Conservation (phyloP, 2,113 vertebrate genomes). For the Furnarius figulus region DNA sequence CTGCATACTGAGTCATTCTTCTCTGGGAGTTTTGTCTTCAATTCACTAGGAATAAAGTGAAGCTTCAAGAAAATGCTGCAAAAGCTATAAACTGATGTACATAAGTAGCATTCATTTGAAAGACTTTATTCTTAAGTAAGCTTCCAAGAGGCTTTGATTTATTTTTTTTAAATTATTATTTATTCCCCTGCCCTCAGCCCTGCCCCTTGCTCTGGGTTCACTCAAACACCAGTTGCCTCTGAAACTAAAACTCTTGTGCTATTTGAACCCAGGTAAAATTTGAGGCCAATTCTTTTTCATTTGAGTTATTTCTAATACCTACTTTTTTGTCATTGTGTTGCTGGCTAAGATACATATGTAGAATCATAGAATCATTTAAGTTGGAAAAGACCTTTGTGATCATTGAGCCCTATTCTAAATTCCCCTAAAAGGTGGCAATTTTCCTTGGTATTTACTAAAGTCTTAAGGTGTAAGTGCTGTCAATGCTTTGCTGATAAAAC, state of each 20-base stretch:
- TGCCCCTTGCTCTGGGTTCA: neutral
- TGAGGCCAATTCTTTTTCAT: neutral
- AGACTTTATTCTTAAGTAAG: neutral
- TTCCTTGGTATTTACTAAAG: neutral
- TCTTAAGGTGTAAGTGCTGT: neutral
- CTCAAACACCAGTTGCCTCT: neutral
- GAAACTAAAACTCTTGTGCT: neutral
- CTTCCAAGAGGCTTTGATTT: neutral
- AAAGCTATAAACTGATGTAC: neutral
- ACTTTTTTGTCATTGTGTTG: neutral
- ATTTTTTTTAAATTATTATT: neutral
- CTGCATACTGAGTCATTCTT: neutral
- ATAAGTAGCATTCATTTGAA: neutral
- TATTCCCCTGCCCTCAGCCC: neutral
- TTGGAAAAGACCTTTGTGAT: neutral
- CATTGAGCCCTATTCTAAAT: neutral
- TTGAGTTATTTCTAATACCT: neutral
- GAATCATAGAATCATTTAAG: neutral
- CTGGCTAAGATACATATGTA: neutral
- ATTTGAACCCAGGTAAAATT: fast-evolving
- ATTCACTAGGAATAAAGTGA: neutral
- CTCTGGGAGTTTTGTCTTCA: neutral
- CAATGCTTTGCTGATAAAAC: neutral
- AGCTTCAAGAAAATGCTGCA: neutral
- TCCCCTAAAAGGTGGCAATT: neutral